Conservation (phyloP, 2,113 vertebrate species). For the Datnioides undecimradiatus region DNA sequence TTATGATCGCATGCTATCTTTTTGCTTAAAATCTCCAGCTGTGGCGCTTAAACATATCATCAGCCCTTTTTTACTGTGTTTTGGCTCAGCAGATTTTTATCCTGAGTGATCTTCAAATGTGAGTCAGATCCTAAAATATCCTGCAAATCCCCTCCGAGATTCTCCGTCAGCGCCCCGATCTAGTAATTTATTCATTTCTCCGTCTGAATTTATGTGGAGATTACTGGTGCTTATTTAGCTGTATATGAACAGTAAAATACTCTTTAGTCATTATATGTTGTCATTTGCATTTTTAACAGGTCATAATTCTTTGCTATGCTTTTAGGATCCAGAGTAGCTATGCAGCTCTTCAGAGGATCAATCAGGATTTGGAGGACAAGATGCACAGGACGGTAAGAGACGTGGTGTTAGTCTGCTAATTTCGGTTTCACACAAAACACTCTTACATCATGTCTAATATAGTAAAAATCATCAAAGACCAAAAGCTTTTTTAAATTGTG, state of each 20-base stretch:
- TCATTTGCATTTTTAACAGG: slow-evolving; percentile 9
- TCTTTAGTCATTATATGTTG: slow-evolving; percentile 9
- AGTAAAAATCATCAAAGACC: too few relatives aligned
- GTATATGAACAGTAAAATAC: slow-evolving; percentile 3
- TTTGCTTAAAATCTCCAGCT: background rate
- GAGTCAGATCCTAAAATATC: slow-evolving; percentile 37
- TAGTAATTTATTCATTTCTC: slow-evolving; percentile 23
- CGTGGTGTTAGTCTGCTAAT: background rate
- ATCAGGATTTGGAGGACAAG: slow-evolving; percentile 97
- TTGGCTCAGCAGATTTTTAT: slow-evolving; percentile 34
- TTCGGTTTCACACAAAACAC: background rate
- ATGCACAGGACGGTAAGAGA: slow-evolving; percentile 94
- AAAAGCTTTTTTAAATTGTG: background rate
- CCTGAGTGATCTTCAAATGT: slow-evolving; percentile 46
- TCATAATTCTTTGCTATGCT: slow-evolving; percentile 15
- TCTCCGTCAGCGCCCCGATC: background rate
- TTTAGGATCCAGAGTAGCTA: slow-evolving; percentile 96
- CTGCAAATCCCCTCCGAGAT: slow-evolving; percentile 36
- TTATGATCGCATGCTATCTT: background rate
- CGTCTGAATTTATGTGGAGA: slow-evolving; percentile 6
- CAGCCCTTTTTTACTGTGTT: slow-evolving; percentile 19
- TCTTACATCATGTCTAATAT: too few relatives aligned
- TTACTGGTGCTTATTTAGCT: slow-evolving; percentile 13
- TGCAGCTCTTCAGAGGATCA: slow-evolving; percentile 95
- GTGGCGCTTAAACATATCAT: slow-evolving; percentile 15